Conservation (phyloP, 2,888 invertebrate species). For the Hofmannophila pseudospretella region DNA sequence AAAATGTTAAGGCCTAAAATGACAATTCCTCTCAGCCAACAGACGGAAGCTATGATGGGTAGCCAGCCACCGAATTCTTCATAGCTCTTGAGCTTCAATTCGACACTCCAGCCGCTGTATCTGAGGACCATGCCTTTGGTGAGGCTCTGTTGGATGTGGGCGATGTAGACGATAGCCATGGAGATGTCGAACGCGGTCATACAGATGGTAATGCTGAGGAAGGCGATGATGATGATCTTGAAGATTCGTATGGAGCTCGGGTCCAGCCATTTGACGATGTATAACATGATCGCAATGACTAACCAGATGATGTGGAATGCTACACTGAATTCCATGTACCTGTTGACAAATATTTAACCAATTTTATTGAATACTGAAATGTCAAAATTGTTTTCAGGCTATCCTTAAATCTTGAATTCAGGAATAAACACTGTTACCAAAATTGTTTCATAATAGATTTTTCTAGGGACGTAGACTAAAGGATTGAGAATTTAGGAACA, state of each 20-base stretch:
- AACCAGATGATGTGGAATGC: constrained; percentile 44
- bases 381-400: no score
- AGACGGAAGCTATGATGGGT: constrained; percentile 40
- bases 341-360: constrained; percentile 22
- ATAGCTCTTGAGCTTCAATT: constrained; percentile 32
- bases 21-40: constrained; percentile 51
- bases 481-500: no score
- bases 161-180: constrained; percentile 54
- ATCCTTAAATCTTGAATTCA: no score
- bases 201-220: constrained; percentile 30
- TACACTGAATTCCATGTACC: constrained; percentile 43
- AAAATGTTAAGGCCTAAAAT: constrained; percentile 44
- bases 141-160: constrained; percentile 51
- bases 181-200: constrained; percentile 48
- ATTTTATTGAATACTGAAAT: no score
- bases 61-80: constrained; percentile 58
- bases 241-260: constrained; percentile 19
- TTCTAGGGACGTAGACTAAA: no score
- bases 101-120: constrained; percentile 56
- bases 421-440: no score
- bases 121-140: constrained; percentile 55
- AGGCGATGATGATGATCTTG: constrained; percentile 27
- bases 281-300: constrained; percentile 28
- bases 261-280: constrained; percentile 16
- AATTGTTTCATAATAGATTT: no score